Evolutionary conservation across 2,888 invertebrate genomes (phyloP).

Genomic region (Dermolepida albohirtum): DNA sequence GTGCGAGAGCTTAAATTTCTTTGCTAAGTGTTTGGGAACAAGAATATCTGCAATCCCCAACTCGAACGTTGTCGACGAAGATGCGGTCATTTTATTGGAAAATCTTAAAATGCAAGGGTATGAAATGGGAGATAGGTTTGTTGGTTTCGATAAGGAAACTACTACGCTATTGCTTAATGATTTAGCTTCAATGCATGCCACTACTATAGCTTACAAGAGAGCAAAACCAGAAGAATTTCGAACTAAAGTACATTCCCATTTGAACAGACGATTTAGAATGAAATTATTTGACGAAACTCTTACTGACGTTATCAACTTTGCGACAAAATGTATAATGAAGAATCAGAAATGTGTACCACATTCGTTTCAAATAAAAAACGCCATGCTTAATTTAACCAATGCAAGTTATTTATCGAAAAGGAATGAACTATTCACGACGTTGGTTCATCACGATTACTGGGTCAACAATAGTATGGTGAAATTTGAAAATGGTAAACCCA

Average conservation of each 20-base stretch:
- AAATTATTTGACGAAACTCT: background rate
- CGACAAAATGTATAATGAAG: background rate
- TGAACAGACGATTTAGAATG: background rate
- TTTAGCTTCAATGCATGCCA: conserved; percentile 68
- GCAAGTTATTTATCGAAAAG: conserved; percentile 50
- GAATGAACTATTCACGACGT: conserved; percentile 66
- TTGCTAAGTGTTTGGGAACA: conserved; percentile 66
- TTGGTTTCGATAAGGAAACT: conserved; percentile 66
- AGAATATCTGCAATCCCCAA: conserved; percentile 56
- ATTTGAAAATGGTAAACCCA: conserved; percentile 51
- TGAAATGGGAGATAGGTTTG: conserved; percentile 63
- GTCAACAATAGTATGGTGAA: conserved; percentile 71
- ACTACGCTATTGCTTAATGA: conserved; percentile 63
- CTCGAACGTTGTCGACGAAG: conserved; percentile 63
- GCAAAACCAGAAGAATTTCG: conserved; percentile 62
- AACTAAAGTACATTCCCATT: conserved; percentile 20
- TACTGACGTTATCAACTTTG: conserved; percentile 5
- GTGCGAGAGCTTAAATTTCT: conserved; percentile 38
- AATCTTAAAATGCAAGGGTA: conserved; percentile 67
- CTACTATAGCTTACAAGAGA: conserved; percentile 67
- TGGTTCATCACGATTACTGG: conserved; percentile 71
- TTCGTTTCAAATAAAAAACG: conserved; percentile 15
- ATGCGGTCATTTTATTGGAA: conserved; percentile 68
- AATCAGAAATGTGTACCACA: conserved; percentile 16
- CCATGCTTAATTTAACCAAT: too few species aligned